These are phyloP conservation scores for Odontothrips loti DNA, from an alignment of 2,888 invertebrate genomes.

Conservation along the genomic window DNA sequence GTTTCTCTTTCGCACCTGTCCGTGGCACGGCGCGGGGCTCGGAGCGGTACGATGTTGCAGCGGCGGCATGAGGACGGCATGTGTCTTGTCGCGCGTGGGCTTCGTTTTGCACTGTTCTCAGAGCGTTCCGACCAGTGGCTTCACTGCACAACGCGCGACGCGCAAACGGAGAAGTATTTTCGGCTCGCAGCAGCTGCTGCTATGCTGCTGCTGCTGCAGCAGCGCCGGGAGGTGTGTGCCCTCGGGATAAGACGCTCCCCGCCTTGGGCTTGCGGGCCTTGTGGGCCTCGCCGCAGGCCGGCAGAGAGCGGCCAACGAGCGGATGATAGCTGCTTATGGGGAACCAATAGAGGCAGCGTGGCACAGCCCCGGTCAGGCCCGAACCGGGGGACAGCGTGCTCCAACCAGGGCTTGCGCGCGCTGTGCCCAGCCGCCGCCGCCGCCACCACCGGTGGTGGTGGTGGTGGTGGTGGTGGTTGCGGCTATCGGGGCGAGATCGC, in stretches of 20 bases:
- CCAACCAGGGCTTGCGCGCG: neutral
- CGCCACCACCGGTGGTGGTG: neutral
- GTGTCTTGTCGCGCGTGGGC: too few species aligned
- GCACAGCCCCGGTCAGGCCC: neutral
- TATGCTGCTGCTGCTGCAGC: too few species aligned
- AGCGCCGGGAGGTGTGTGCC: too few species aligned
- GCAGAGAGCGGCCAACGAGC: neutral
- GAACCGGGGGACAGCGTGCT: neutral
- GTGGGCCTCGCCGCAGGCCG: too few species aligned
- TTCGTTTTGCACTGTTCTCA: too few species aligned
- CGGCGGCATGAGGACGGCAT: too few species aligned
- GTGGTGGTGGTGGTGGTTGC: neutral
- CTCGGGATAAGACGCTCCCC: too few species aligned
- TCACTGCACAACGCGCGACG: too few species aligned
- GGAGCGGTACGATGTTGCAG: neutral
- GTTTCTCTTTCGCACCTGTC: conserved; percentile 11
- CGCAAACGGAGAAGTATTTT: too few species aligned
- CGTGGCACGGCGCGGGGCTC: neutral
- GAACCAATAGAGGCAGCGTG: neutral
- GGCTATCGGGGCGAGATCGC: conserved; percentile 9
- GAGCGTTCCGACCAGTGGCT: too few species aligned
- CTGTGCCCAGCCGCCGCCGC: neutral
- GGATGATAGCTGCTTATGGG: neutral
- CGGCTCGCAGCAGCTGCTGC: too few species aligned
- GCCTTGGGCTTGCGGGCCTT: too few species aligned